These are phyloP conservation scores for Luscinia luscinia DNA, from an alignment of 2,797 vertebrate genomes.

Conservation along the genomic window DNA sequence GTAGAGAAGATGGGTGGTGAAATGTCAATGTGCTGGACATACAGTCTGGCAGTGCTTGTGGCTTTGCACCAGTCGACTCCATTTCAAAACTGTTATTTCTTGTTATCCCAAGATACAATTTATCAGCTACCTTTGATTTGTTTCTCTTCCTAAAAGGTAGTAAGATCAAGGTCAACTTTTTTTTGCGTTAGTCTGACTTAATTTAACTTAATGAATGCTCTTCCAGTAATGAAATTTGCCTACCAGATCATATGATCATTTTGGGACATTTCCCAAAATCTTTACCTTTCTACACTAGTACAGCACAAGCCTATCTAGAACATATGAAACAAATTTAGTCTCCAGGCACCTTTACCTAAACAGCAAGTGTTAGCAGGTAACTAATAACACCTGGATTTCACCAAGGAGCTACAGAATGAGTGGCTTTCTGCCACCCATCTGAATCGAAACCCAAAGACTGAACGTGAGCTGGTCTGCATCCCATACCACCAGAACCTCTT, in stretches of 20 bases:
- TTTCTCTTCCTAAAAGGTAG: background rate
- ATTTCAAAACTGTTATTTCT: background rate
- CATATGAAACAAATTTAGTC: background rate
- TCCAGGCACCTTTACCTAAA: background rate
- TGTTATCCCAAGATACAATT: background rate
- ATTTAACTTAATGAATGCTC: background rate
- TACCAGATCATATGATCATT: background rate
- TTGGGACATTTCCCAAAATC: background rate
- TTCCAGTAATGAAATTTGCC: background rate
- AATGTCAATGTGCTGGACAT: background rate
- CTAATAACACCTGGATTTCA: background rate
- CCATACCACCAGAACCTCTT: background rate
- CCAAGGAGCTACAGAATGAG: background rate
- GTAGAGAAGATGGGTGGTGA: background rate
- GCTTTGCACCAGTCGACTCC: background rate
- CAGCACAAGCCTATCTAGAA: background rate
- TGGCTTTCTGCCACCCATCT: background rate
- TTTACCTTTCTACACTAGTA: accelerated
- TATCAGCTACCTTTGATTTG: background rate
- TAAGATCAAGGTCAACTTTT: background rate
- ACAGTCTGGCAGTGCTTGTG: background rate
- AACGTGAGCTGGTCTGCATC: background rate
- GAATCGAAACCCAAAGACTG: background rate
- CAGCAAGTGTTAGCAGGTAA: background rate
- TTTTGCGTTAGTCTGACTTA: background rate